Conservation (phyloP, 2,888 invertebrate species). For the Vesta saturnalis region DNA sequence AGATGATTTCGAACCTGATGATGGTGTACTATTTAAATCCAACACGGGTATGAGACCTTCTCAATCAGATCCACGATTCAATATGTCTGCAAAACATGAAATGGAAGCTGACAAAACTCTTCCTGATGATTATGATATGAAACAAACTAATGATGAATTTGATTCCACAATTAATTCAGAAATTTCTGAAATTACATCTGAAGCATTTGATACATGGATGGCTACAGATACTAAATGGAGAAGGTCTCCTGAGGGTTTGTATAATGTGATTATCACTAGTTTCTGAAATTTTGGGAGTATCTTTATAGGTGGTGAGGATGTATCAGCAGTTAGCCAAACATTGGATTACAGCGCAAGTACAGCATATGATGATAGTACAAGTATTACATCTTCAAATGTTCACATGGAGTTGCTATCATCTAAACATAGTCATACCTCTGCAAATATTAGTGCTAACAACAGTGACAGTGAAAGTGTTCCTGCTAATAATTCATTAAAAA, state of each 20-base stretch:
- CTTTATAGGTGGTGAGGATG: slow-evolving; percentile 61
- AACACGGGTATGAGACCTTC: slow-evolving; percentile 29
- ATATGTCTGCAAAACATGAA: slow-evolving; percentile 52
- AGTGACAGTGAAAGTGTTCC: slow-evolving; percentile 62
- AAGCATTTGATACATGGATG: slow-evolving; percentile 69
- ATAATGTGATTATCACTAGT: background rate
- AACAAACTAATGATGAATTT: slow-evolving; percentile 62
- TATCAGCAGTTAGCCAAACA: slow-evolving; percentile 61
- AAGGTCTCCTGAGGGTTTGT: slow-evolving; percentile 79
- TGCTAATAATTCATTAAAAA: slow-evolving; percentile 55
- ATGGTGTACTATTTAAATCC: slow-evolving; percentile 62
- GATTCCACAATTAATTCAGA: slow-evolving; percentile 62
- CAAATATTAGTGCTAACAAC: slow-evolving; percentile 64
- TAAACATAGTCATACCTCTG: slow-evolving; percentile 67
- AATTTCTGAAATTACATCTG: slow-evolving; percentile 62
- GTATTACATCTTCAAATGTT: slow-evolving; percentile 66
- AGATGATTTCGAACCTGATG: slow-evolving; percentile 83
- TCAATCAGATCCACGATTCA: slow-evolving; percentile 32
- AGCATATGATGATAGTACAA: slow-evolving; percentile 65
- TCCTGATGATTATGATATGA: slow-evolving; percentile 60
- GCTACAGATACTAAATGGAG: slow-evolving; percentile 74
- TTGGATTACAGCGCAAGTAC: slow-evolving; percentile 65
- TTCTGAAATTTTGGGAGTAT: background rate
- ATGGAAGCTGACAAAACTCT: slow-evolving; percentile 51
- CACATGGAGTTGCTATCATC: slow-evolving; percentile 66